Evolutionary conservation across 2,888 invertebrate species (phyloP).

Genomic region (Girardia tigrina): DNA sequence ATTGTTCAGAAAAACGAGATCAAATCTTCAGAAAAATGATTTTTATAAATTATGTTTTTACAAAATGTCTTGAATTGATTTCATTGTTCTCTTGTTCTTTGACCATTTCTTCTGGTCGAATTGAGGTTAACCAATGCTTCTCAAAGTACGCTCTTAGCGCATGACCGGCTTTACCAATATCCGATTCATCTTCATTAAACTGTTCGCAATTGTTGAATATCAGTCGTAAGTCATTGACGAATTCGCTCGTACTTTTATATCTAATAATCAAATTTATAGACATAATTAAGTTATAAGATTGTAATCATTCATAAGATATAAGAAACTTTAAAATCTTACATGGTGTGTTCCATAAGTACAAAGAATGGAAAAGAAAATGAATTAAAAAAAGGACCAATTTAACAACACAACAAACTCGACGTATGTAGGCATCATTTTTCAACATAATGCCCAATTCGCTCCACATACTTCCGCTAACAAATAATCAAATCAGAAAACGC

Average conservation of each 20-base stretch:
- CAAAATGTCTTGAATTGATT: neutral
- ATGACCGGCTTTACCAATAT: conserved; percentile 88
- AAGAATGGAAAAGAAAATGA: no score
- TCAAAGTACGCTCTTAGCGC: conserved; percentile 81
- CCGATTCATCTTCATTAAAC: conserved; percentile 94
- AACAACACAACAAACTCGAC: no score
- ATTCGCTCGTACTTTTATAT: conserved; percentile 80
- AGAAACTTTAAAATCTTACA: no score
- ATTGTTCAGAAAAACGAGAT: neutral
- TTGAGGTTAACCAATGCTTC: conserved; percentile 49
- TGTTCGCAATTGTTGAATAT: conserved; percentile 94
- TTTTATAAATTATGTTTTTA: neutral
- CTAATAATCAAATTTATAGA: conserved; percentile 54
- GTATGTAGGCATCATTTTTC: no score
- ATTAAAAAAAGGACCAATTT: no score
- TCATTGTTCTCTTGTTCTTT: neutral
- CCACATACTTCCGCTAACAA: no score
- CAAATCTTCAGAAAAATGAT: neutral
- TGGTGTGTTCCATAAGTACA: no score
- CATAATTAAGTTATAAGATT: no score
- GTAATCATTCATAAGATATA: no score
- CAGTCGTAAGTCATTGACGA: conserved; percentile 74
- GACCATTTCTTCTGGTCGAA: no score
- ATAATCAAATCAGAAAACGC: no score
- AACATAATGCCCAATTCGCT: no score